These are phyloP conservation scores for Magallana ariakensis DNA, from an alignment of 1,140 invertebrate genomes.

Conservation along the genomic window DNA sequence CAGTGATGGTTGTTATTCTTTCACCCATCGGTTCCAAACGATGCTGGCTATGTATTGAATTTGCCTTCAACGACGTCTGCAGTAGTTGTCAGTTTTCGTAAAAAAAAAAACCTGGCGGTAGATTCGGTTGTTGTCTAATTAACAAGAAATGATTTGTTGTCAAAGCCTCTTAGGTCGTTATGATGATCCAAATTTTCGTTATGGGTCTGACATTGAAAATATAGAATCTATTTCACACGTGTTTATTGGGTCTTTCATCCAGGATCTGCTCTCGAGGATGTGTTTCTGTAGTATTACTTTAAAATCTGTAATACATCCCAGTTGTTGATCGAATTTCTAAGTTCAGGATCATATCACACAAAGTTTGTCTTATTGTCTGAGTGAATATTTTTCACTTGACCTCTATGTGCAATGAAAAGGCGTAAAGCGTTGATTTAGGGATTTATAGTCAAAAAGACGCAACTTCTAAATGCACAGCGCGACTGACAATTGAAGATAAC, in stretches of 20 bases:
- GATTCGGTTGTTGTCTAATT: slow-evolving; percentile 30
- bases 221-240: slow-evolving; percentile 54
- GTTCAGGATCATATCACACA: slow-evolving; percentile 43
- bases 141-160: slow-evolving; percentile 54
- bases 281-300: slow-evolving; percentile 50
- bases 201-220: slow-evolving; percentile 52
- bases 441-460: slow-evolving; percentile 18
- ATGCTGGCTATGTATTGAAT: slow-evolving; percentile 60
- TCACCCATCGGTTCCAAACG: slow-evolving; percentile 61
- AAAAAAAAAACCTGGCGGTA: slow-evolving; percentile 59
- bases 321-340: slow-evolving; percentile 19
- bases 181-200: slow-evolving; percentile 36
- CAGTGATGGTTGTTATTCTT: slow-evolving; percentile 59
- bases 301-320: slow-evolving; percentile 48
- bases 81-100: slow-evolving; percentile 44
- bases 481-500: slow-evolving; percentile 61
- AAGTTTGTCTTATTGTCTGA: slow-evolving; percentile 56
- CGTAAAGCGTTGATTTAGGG: slow-evolving; percentile 52
- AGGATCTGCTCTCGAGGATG: slow-evolving; percentile 50
- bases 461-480: slow-evolving; percentile 65
- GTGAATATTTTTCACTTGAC: slow-evolving; percentile 37
- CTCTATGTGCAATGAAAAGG: slow-evolving; percentile 51
- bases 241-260: slow-evolving; percentile 54
- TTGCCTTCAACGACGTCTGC: slow-evolving; percentile 51
- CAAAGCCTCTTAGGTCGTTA: slow-evolving; percentile 42